These are phyloP conservation scores for Rutilus rutilus DNA, from an alignment of 2,113 vertebrate species.

Conservation along the genomic window DNA sequence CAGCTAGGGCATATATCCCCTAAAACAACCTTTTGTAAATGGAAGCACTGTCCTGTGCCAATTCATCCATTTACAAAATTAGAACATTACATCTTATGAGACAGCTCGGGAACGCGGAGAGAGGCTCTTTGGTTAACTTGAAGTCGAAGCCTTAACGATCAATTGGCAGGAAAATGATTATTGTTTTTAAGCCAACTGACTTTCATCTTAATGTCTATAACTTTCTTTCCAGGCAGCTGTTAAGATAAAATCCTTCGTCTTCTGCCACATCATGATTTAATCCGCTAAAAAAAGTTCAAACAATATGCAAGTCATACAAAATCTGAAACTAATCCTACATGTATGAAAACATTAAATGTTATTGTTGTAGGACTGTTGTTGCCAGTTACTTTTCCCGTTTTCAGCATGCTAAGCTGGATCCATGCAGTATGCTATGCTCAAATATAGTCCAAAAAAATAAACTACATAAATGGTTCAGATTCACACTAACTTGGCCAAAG, in stretches of 20 bases:
- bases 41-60: slow-evolving; percentile 59
- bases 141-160: slow-evolving; percentile 38
- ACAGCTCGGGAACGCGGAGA: slow-evolving; percentile 27
- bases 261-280: background rate
- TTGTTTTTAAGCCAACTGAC: slow-evolving; percentile 40
- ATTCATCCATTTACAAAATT: slow-evolving; percentile 77
- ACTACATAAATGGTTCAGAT: background rate
- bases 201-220: slow-evolving; percentile 24
- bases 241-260: background rate
- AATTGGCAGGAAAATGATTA: slow-evolving; percentile 37
- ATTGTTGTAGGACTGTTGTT: background rate
- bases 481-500: background rate
- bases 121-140: slow-evolving; percentile 42
- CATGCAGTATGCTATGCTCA: background rate
- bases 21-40: slow-evolving; percentile 46
- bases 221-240: slow-evolving; percentile 21
- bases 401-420: background rate
- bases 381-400: background rate
- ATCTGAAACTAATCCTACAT: background rate
- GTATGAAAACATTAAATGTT: background rate
- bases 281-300: background rate
- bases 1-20: slow-evolving; percentile 66
- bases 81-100: slow-evolving; percentile 64
- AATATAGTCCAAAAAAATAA: background rate
- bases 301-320: background rate